Evolutionary conservation across 2,888 invertebrate species (phyloP).

Genomic region (Therioaphis trifolii): DNA sequence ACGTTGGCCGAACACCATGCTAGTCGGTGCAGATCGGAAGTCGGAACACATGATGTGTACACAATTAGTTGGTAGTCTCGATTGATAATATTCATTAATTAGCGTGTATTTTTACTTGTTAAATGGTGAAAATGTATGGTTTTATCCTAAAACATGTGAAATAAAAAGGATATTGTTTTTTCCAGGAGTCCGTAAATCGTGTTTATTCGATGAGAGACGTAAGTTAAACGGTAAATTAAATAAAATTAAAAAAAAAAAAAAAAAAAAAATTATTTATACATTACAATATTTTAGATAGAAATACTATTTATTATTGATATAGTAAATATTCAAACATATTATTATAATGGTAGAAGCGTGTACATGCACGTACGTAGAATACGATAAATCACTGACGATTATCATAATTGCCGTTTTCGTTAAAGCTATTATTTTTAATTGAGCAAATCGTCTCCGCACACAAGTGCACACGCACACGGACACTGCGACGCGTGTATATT

Average conservation of each 20-base stretch:
- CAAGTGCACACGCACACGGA: no score
- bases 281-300: conserved; percentile 11
- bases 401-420: conserved; percentile 52
- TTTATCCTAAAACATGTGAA: conserved; percentile 10
- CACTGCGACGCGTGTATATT: no score
- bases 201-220: conserved; percentile 51
- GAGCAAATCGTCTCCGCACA: conserved; percentile 26
- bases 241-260: background rate
- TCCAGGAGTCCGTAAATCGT: conserved; percentile 60
- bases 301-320: background rate
- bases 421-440: conserved; percentile 52
- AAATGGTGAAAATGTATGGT: conserved; percentile 12
- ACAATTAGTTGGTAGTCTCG: background rate
- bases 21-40: background rate
- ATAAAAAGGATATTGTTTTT: conserved; percentile 55
- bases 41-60: background rate
- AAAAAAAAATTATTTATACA: no score
- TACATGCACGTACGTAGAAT: background rate
- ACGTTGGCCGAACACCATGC: background rate
- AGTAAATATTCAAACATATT: background rate
- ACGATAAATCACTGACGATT: conserved; percentile 26
- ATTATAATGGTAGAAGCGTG: background rate
- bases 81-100: background rate
- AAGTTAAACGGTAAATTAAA: conserved; percentile 30
- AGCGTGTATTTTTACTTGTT: background rate